Evolutionary conservation across 2,113 vertebrate species (phyloP), one percentile per base, ranked within the genome.

Genomic region (Acrocephalus arundinaceus): DNA sequence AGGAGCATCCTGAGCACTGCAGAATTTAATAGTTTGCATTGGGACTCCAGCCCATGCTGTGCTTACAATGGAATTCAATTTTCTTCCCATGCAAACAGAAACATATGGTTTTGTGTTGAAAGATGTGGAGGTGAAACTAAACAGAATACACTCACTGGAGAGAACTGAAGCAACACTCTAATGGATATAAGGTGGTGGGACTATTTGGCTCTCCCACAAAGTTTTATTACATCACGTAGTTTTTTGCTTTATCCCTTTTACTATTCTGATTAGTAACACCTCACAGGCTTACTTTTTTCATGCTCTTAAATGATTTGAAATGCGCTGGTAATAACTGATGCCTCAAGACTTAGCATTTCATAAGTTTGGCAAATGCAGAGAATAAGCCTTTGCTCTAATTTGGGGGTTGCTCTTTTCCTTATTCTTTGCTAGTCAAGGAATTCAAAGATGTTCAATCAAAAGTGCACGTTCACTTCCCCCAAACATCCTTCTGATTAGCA

Each of bases 401-500:
- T 92, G 24, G 41, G 20, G 16, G 18, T 49, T 65, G 41, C 77
- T 91, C 66, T 95, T 93, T 87, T 84, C 28, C 45, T 92, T 82
- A 43, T 63, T 89, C 70, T 81, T 78, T 68, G 19, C 72, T 88
- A 71, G 58, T 75, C 37, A 68, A 43, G 49, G 37, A 90, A 89
- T 76, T 92, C 52, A 87, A 92, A 92, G 86, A 33, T 23, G 25
- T 87, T 87, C 84, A 71, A 82, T 76, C 77, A 59, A 83, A 83
- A 87, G 51, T 57, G 21, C 45, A 72, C 5, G 4, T 79, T 70
- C 9, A 31, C 58, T 93, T 90, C 74, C 67, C 55, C 79, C 71
- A 85, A 84, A 87, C 89, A 93, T 89, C 65, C 37, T 61, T 91
- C 93, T 96, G 96, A 95, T 96, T 95, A 96, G 90, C 74, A 91